These are phyloP conservation scores for Chrysemys picta DNA, from an alignment of 2,113 vertebrate species.

Conservation along the genomic window DNA sequence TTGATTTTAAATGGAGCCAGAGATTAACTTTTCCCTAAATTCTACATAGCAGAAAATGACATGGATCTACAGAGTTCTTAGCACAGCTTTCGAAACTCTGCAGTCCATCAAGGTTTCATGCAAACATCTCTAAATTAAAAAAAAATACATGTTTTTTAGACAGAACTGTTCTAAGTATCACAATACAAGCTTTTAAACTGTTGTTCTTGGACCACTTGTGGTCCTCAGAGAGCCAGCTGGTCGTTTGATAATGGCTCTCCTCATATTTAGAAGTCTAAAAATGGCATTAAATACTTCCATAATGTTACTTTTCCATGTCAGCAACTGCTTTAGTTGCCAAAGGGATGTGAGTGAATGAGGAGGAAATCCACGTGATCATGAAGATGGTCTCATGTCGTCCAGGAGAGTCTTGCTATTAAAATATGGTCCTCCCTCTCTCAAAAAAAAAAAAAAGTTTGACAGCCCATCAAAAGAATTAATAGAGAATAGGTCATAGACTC, in stretches of 20 bases:
- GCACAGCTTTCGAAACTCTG: not conserved
- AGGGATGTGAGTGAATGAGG: not conserved
- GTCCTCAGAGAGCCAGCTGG: not conserved
- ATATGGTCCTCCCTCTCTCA: not conserved
- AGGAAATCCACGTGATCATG: not conserved
- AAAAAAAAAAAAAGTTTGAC: not conserved
- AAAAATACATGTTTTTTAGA: not conserved
- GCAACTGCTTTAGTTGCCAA: not conserved
- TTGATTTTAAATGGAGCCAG: not conserved
- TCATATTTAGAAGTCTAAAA: not conserved
- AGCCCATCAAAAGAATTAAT: not conserved
- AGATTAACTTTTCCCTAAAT: not conserved
- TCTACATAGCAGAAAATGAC: not conserved
- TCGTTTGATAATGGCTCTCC: not conserved
- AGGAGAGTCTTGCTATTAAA: not conserved
- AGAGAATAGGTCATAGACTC: not conserved
- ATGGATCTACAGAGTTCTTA: not conserved
- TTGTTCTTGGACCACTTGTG: rapidly evolving
- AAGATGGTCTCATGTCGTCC: not conserved
- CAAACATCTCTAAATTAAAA: not conserved
- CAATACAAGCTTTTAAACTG: not conserved
- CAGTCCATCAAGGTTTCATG: not conserved
- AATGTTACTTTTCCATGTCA: not conserved
- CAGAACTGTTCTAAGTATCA: not conserved
- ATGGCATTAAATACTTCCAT: not conserved